Conservation (phyloP, 2,888 invertebrate species). For the Drosophila mettleri region DNA sequence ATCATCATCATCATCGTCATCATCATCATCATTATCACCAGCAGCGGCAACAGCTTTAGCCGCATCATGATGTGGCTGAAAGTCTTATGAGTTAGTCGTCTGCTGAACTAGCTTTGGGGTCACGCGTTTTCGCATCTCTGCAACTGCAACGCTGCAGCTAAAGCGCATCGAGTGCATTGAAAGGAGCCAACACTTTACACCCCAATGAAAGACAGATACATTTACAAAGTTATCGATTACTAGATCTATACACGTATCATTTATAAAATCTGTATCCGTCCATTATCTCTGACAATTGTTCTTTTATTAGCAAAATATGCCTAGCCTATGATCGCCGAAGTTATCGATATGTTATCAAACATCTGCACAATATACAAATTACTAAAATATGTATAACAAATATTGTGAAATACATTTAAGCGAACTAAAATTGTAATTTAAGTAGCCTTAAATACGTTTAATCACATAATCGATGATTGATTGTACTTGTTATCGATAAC, state of each 20-base stretch:
- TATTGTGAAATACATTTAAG: no score
- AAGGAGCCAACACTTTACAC: constrained; percentile 12
- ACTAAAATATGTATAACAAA: no score
- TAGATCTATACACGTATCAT: neutral
- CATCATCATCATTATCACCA: constrained; percentile 10
- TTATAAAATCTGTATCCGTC: neutral
- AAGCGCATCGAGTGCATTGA: constrained; percentile 17
- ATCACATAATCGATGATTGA: neutral
- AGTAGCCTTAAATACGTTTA: neutral
- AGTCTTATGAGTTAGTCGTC: constrained; percentile 13
- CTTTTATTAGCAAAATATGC: neutral
- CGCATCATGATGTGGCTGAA: constrained; percentile 18
- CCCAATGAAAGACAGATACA: constrained; percentile 7
- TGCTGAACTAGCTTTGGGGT: constrained; percentile 60
- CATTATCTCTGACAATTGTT: neutral
- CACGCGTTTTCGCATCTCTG: constrained; percentile 47
- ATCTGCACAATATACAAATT: no score
- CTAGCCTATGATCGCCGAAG: neutral
- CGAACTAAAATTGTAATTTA: no score
- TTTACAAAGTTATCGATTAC: neutral
- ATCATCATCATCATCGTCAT: constrained; percentile 9
- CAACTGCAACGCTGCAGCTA: constrained; percentile 28
- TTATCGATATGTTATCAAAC: neutral
- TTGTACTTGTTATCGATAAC: neutral
- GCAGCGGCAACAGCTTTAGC: constrained; percentile 13